A percentile compares a stretch with the other conserved stretches of the same genome.
Conservation (phyloP, 1,140 invertebrate species). For the Oedothorax gibbosus region DNA sequence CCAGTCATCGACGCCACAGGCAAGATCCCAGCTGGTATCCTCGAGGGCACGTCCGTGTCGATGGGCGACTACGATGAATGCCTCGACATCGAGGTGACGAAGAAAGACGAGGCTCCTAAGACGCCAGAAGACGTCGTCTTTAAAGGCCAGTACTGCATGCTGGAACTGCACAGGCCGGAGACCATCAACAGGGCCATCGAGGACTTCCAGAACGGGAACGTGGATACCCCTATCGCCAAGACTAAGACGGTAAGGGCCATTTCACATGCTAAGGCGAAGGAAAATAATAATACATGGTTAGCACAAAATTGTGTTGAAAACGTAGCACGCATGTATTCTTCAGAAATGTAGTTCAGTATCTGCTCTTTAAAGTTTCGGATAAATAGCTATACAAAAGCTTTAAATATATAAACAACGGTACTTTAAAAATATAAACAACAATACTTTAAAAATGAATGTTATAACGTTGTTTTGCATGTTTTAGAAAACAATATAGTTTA, state of each 20-base stretch:
- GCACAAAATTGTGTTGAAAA: too few species aligned
- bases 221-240: constrained; percentile 32
- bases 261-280: neutral
- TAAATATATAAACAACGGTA: too few species aligned
- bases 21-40: constrained; percentile 53
- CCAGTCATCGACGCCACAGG: constrained; percentile 60
- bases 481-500: too few species aligned
- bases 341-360: too few species aligned
- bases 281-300: too few species aligned
- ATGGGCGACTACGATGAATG: constrained; percentile 62
- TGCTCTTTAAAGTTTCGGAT: too few species aligned
- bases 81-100: constrained; percentile 50
- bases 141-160: constrained; percentile 37
- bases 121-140: constrained; percentile 17
- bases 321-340: too few species aligned
- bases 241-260: constrained; percentile 36
- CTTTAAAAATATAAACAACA: too few species aligned
- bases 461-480: too few species aligned
- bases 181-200: constrained; percentile 32
- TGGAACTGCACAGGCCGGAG: constrained; percentile 42
- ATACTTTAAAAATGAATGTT: too few species aligned
- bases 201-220: constrained; percentile 42
- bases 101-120: constrained; percentile 23
- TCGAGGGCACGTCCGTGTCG: constrained; percentile 50
- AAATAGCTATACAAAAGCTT: too few species aligned